These are phyloP conservation scores for Dascyllus trimaculatus DNA, from an alignment of 2,113 vertebrate species.

Conservation along the genomic window DNA sequence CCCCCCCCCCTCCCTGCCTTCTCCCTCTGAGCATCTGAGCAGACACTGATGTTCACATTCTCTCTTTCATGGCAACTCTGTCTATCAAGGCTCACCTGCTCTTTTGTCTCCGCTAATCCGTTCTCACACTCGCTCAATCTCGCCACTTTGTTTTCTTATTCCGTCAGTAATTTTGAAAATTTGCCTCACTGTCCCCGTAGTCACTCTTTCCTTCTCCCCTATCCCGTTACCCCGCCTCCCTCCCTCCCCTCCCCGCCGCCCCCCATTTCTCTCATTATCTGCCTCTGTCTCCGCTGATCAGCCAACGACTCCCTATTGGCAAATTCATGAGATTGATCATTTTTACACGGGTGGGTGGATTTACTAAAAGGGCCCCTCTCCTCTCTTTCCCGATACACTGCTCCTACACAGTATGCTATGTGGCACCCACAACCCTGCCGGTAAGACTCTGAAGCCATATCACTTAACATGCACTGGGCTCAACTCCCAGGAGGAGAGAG, in stretches of 20 bases:
- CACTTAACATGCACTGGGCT: slow-evolving; percentile 81
- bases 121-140: slow-evolving; percentile 39
- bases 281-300: slow-evolving; percentile 62
- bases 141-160: background rate
- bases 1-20: background rate
- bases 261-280: slow-evolving; percentile 66
- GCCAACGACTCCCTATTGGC: slow-evolving; percentile 69
- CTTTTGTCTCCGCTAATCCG: slow-evolving; percentile 64
- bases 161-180: slow-evolving; percentile 49
- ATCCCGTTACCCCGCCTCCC: background rate
- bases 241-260: background rate
- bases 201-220: background rate
- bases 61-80: slow-evolving; percentile 24
- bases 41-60: slow-evolving; percentile 48
- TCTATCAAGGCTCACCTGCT: slow-evolving; percentile 70
- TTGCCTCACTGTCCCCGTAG: slow-evolving; percentile 11
- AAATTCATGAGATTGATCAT: slow-evolving; percentile 79
- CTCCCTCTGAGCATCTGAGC: slow-evolving; percentile 35
- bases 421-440: slow-evolving; percentile 62
- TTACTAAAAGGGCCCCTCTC: slow-evolving; percentile 53
- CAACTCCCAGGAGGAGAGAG: slow-evolving; percentile 67
- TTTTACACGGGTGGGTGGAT: slow-evolving; percentile 72
- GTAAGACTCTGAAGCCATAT: slow-evolving; percentile 67
- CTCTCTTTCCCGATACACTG: slow-evolving; percentile 11
- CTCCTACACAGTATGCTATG: slow-evolving; percentile 39